Evolutionary conservation across 2,888 invertebrate species (phyloP), one percentile per base, ranked within the genome.

Genomic region (Tromatobia lineatoria): DNA sequence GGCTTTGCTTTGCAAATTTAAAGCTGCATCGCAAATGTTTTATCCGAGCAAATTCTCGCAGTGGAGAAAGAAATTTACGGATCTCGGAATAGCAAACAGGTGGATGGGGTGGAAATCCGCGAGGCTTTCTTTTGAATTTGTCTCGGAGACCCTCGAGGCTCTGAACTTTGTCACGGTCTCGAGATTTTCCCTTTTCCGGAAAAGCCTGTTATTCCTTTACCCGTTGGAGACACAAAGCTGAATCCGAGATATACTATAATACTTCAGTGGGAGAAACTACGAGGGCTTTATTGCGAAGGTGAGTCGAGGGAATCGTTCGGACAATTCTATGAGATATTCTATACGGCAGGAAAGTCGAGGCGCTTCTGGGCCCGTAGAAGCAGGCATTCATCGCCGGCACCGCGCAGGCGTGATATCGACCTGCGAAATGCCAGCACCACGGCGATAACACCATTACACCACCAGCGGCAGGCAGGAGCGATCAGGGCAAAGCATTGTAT

Each of bases 361-460:
- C 20, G 52, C 47, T 81, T 86, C 80, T 84, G 82, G 85, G 85
- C 81, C 83, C 67, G 79, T 69, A 80, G 61, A 85, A 80, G 69
- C 82, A 73, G 77, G 73, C 79, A 67, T 84, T 82, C 50, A 70
- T 69, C 54, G 70, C 71, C 50, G 75, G 69, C 77, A 83, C 77
- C 77, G 90, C 91, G 91, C 91, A 91, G 88, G 90, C 90, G 90
- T 90, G 89, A 82, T 91, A 91, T 91, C 91, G 91, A 91, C 91
- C 90, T 89, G 89, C 79, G 83, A 80, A 87, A 80, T 71, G 86
- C 83, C 84, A 81, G 70, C 64, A 42, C 25, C 67, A 45, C 15
- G 45, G 15, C 47, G 67, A 47, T 45, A 47, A 47, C 42, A 45
- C 67, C 25, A 67, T 67, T 47, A 47, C n/a, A n/a, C 47, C 23